A percentile compares a stretch with the other conserved stretches of the same genome.
Conservation (phyloP, 2,113 vertebrate genomes). For the Nycticorax nycticorax region DNA sequence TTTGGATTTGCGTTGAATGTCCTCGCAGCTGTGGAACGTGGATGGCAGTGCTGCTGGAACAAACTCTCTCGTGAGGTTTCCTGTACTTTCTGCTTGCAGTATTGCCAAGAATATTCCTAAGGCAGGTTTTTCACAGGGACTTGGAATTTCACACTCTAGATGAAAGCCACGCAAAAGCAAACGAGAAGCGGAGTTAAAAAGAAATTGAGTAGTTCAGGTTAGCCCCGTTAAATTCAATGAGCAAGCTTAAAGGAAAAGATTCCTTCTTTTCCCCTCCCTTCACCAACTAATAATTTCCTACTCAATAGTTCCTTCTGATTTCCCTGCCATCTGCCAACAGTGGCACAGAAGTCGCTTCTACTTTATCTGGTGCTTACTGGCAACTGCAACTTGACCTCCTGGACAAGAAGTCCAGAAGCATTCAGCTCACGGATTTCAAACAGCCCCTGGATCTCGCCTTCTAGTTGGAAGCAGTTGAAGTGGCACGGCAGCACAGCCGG, state of each 20-base stretch:
- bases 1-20: not conserved
- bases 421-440: not conserved
- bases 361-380: not conserved
- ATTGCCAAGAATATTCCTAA: slow-evolving; percentile 44
- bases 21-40: slow-evolving; percentile 29
- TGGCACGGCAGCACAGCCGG: not conserved
- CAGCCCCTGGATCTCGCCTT: not conserved
- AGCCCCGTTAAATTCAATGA: not conserved
- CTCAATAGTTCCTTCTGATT: not conserved
- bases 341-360: not conserved
- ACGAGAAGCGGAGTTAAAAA: not conserved
- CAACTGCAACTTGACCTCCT: not conserved
- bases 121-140: slow-evolving; percentile 5
- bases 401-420: not conserved
- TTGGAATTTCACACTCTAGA: slow-evolving; percentile 48
- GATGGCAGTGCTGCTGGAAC: slow-evolving; percentile 52
- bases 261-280: not conserved
- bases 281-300: not conserved
- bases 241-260: not conserved
- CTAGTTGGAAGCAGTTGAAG: not conserved
- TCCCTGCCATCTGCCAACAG: not conserved
- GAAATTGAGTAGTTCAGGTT: not conserved
- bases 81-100: slow-evolving; percentile 21
- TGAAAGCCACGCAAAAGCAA: slow-evolving; percentile 41
- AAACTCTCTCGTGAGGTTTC: slow-evolving; percentile 15